Base-by-base conservation (phyloP, 2,888 invertebrate species). In the Coleophora deauratella region DNA sequence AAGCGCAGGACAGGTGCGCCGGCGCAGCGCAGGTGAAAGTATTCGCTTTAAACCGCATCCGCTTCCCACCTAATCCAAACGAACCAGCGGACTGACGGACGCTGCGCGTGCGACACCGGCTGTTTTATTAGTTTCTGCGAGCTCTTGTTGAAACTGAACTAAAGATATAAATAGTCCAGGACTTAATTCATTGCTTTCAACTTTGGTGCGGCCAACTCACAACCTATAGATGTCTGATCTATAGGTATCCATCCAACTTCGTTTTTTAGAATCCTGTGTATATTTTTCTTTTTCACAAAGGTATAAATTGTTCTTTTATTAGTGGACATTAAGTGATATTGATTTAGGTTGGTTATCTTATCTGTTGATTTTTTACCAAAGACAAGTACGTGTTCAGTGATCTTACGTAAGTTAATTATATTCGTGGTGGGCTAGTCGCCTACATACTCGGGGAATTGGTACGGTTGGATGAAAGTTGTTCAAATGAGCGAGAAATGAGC, bases 381-480 rank as follows among this genome's bases (percentile, higher is more conserved):
- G 21, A 3, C 6, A 21, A 6, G 3, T 21, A 21, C 21, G 21
- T 21, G 21, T 21, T 31, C n/a, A 31, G 12, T 3, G 4, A 9
- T 41, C 42, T 41, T 40, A 43, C 40, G 27, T 40, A 43, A 43
- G 40, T 21, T 6, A 30, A 31, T 21, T 21, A 21, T 21, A 21
- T 21, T 21, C 21, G 21, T 21, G 21, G 21, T 21, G 21, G 21
- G 21, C 21, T 13, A 12, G n/a, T 33, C 28, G 27, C 38, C 31
- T 38, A 38, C 21, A 34, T 42, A 43, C 43, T 37, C 42, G 41
- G 47, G 59, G 63, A 73, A 62, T 66, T 65, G 50, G 65, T 63
- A 70, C 66, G 52, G 48, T 50, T 55, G 42, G 58, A 77, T 60
- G 81, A 80, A 81, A 81, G 81, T 79, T 76, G 71, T 68, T 64